These are phyloP conservation scores for Tychaedon coryphoeus DNA, from an alignment of 2,113 vertebrate species.

Conservation along the genomic window DNA sequence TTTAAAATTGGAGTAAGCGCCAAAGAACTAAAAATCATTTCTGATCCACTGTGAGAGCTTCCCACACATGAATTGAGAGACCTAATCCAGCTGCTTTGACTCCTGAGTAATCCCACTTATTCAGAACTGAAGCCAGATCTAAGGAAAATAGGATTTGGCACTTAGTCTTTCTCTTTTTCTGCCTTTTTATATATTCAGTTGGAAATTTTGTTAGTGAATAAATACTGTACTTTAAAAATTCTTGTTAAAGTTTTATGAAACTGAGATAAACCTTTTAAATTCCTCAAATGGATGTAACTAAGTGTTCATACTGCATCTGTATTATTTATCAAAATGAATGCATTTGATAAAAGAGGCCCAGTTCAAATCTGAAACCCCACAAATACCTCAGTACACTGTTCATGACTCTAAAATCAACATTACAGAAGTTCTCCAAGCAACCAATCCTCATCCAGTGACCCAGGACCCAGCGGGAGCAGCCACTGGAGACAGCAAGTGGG, in stretches of 20 bases:
- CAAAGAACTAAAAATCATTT: neutral
- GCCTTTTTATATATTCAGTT: neutral
- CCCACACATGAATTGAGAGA: neutral
- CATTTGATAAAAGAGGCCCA: neutral
- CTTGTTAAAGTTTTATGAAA: neutral
- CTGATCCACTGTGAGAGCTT: neutral
- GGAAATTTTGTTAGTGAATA: neutral
- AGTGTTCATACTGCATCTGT: neutral
- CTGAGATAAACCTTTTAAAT: neutral
- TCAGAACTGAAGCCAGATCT: neutral
- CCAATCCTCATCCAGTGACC: slow-evolving; percentile 96
- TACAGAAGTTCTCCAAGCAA: slow-evolving; percentile 96
- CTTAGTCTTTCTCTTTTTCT: neutral
- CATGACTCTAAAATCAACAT: slow-evolving; percentile 71
- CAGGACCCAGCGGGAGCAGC: slow-evolving; percentile 87
- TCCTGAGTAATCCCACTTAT: neutral
- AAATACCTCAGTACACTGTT: slow-evolving; percentile 62
- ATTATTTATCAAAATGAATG: neutral
- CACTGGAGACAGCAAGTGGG: slow-evolving; percentile 91
- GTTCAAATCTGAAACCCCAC: slow-evolving; percentile 60
- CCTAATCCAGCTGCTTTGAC: neutral
- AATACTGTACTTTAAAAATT: neutral
- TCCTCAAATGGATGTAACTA: neutral
- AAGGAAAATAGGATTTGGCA: neutral
- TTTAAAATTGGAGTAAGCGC: neutral